Conservation (phyloP, 2,797 vertebrate species). For the Anas acuta region DNA sequence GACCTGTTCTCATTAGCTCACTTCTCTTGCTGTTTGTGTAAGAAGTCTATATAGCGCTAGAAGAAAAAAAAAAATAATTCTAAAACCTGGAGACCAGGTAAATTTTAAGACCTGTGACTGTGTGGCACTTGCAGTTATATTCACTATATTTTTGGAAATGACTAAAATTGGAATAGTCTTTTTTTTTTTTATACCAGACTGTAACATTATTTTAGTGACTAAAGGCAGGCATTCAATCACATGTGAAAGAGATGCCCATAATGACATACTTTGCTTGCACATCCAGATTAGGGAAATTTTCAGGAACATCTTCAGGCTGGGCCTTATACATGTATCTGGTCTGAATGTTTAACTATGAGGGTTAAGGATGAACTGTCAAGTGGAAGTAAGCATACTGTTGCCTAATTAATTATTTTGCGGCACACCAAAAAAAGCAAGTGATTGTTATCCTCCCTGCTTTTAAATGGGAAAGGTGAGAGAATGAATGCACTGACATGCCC, state of each 20-base stretch:
- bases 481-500: not conserved
- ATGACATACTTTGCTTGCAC: not conserved
- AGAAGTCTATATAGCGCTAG: not conserved
- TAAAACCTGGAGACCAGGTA: not conserved
- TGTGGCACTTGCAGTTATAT: not conserved
- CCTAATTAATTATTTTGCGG: not conserved
- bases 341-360: not conserved
- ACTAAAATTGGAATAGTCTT: slow-evolving; percentile 2
- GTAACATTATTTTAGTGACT: slow-evolving; percentile 27
- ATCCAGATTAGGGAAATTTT: not conserved
- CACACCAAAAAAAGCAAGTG: not conserved
- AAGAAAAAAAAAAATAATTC: not conserved
- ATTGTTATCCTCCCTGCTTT: not conserved
- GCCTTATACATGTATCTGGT: not conserved
- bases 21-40: not conserved
- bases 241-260: not conserved
- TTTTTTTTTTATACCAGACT: not conserved
- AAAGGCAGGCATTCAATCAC: not conserved
- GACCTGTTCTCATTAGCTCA: not conserved
- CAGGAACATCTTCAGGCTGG: not conserved
- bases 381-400: not conserved
- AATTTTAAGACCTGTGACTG: not conserved
- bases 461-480: not conserved
- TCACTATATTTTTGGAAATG: not conserved
- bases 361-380: not conserved